A percentile compares a stretch with the other conserved stretches of the same genome.
phyloP scores from a whole-genome alignment of 2,113 vertebrate species.

The Oostethus manadensis region DNA sequence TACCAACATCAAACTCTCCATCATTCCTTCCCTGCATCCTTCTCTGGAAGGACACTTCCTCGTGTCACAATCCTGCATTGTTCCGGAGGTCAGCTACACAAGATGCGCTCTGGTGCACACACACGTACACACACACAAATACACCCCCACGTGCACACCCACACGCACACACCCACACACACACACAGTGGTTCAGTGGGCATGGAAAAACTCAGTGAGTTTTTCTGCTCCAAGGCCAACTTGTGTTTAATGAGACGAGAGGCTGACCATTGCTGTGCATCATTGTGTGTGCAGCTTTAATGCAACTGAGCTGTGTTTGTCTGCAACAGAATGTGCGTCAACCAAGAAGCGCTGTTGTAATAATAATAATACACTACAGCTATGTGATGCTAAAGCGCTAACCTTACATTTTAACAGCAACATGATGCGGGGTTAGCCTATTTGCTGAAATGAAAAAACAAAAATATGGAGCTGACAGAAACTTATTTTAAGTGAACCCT shows the following conservation, averaged over 20 bases:
- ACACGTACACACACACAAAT: constrained; percentile 19
- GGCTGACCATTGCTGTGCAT: constrained; percentile 9
- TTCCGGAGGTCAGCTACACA: constrained; percentile 57
- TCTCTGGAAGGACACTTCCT: constrained; percentile 59
- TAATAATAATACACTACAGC: too few species aligned
- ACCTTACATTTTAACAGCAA: too few species aligned
- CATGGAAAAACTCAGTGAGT: constrained; percentile 50
- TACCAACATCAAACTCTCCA: constrained; percentile 37
- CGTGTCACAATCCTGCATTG: constrained; percentile 60
- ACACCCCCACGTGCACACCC: constrained; percentile 15
- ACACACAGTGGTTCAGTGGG: constrained; percentile 23
- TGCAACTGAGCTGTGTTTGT: too few species aligned
- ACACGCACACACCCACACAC: neutral
- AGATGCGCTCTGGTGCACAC: constrained; percentile 43
- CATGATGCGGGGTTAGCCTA: too few species aligned
- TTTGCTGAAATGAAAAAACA: too few species aligned
- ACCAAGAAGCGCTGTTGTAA: too few species aligned
- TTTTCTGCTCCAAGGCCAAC: constrained; percentile 39
- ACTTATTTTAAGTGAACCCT: too few species aligned
- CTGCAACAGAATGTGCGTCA: too few species aligned
- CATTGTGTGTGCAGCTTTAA: neutral
- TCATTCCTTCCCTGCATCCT: constrained; percentile 11
- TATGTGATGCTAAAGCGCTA: too few species aligned
- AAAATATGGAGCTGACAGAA: too few species aligned
- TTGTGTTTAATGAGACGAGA: constrained; percentile 46